Percentiles rank a stretch among this genome's conserved stretches.
Evolutionary conservation across 2,888 invertebrate genomes (phyloP).

Genomic region (Apotomis capreana): DNA sequence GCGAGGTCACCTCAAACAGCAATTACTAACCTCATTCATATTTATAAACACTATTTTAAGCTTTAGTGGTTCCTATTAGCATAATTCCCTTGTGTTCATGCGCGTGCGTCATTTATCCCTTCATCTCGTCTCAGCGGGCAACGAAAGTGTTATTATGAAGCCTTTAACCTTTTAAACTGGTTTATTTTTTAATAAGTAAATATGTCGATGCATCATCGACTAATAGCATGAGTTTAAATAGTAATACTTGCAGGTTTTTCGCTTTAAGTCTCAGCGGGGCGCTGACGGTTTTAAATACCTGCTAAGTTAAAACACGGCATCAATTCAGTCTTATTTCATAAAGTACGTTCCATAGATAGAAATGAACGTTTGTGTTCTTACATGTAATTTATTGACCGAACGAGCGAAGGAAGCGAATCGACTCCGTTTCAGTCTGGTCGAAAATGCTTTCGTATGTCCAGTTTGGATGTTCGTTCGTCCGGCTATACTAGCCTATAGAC

Average conservation of each 20-base stretch:
- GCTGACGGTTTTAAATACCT: slow-evolving; percentile 62
- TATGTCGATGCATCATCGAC: slow-evolving; percentile 76
- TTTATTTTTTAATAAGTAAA: slow-evolving; percentile 78
- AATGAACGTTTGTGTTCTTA: background rate
- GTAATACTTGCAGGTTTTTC: slow-evolving; percentile 71
- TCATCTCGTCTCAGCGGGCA: slow-evolving; percentile 67
- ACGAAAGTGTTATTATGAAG: slow-evolving; percentile 72
- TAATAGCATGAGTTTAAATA: slow-evolving; percentile 63
- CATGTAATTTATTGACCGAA: too few species aligned
- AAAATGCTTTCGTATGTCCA: too few species aligned
- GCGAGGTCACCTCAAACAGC: slow-evolving; percentile 40
- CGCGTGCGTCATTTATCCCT: slow-evolving; percentile 67
- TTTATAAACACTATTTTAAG: slow-evolving; percentile 46
- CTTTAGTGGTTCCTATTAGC: slow-evolving; percentile 54
- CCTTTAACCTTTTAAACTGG: slow-evolving; percentile 76
- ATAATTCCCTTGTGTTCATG: slow-evolving; percentile 58
- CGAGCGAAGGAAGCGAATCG: background rate
- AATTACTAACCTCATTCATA: slow-evolving; percentile 42
- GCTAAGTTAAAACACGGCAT: slow-evolving; percentile 67
- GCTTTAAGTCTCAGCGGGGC: slow-evolving; percentile 71
- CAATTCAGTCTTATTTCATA: slow-evolving; percentile 54
- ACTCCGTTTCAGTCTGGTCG: too few species aligned
- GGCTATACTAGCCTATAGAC: too few species aligned
- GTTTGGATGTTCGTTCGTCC: too few species aligned
- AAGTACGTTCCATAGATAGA: background rate